Base-by-base conservation (phyloP, 30 jellyfish, hydroid and myxozoan genomes). In the Turritopsis rubra region DNA sequence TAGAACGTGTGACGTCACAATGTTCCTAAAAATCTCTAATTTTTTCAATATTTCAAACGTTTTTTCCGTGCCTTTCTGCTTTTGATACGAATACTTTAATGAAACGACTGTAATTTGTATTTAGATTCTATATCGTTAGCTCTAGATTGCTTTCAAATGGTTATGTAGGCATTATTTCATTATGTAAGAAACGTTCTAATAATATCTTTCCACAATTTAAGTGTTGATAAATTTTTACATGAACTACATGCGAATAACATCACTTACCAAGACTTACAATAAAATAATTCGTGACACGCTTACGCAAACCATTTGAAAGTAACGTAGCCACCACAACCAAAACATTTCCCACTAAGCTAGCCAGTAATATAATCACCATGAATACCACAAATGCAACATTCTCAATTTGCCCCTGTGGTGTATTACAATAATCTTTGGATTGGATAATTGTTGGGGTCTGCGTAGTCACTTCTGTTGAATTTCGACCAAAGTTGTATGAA, bases 291-390 rank as follows among this genome's bases (percentile, higher is more conserved):
- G 97, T 84, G 0, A 84, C 84, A 22, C 82, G 86, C 28, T 84
- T 85, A 18, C 91, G 80, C 18, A 91, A 73, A 23, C 80, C 89
- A 0, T 91, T 80, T 29, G 95, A 91, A 28, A 81, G 70, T 25
- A 79, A 29, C 17, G 87, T 77, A 1, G 97, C 86, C 79, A 87
- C 26, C 79, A 90, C 87, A 1, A 87, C 96, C 80, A 87, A 81
- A 19, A 85, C 70, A 78, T 91, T 91, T 18, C 97, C 97, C 60
- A 84, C 83, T 13, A 91, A 80, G 27, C 93, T 83, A 13, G 89
- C 24, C 3, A 87, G 73, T 21, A 91, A 85, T 20, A 91, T 87
- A 54, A 87, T 19, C 29, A 66, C 68, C 66, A 91, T 83, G 79
- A 86, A 86, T 16, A 80, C 74, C 22, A 79, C 75, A 70, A 86